These are phyloP conservation scores for Hofmannophila pseudospretella DNA, from an alignment of 2,888 invertebrate genomes.

Conservation along the genomic window DNA sequence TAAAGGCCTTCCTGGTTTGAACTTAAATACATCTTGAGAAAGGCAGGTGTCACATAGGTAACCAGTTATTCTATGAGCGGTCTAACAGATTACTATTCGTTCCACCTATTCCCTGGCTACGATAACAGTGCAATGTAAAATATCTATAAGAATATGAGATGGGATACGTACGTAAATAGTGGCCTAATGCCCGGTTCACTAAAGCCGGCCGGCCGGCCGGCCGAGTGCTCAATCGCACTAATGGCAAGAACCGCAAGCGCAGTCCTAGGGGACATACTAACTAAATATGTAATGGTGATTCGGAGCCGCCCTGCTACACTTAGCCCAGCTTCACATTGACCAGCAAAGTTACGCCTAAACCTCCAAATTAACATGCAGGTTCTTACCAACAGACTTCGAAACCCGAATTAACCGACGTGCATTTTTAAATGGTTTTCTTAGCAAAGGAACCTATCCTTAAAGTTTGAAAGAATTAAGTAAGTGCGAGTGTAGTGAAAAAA, in stretches of 20 bases:
- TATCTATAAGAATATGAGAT: too few species aligned
- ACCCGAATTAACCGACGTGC: background rate
- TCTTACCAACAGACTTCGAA: too few species aligned
- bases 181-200: constrained; percentile 2
- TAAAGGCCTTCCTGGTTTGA: too few species aligned
- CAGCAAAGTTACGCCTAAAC: constrained; percentile 38
- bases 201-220: constrained; percentile 25
- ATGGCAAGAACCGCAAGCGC: constrained; percentile 70
- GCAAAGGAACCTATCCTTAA: constrained; percentile 15
- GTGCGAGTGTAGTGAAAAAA: constrained; percentile 68
- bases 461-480: constrained; percentile 57
- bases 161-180: too few species aligned
- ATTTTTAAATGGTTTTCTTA: background rate
- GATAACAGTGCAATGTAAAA: too few species aligned
- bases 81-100: too few species aligned
- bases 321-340: constrained; percentile 47
- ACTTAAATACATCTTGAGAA: too few species aligned
- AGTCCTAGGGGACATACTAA: constrained; percentile 59
- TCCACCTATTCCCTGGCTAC: too few species aligned
- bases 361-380: constrained; percentile 18
- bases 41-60: too few species aligned
- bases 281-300: constrained; percentile 70
- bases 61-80: too few species aligned
- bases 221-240: constrained; percentile 63
- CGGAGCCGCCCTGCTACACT: constrained; percentile 48